phyloP scores from a whole-genome alignment of 2,797 vertebrate genomes.

The Cossypha dichroa region DNA sequence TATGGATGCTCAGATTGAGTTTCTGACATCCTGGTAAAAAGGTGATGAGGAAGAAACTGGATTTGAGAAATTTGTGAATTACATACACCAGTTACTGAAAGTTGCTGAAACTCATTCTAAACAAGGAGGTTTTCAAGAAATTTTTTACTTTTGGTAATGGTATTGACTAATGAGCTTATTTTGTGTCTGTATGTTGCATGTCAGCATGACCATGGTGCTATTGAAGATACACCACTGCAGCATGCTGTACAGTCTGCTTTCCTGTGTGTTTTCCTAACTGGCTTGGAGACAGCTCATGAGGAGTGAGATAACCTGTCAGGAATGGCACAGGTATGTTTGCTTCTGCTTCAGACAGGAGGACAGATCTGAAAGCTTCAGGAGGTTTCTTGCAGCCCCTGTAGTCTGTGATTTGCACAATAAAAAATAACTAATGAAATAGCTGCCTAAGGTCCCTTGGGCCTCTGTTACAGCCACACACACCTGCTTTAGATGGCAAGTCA shows the following conservation, averaged over 20 bases:
- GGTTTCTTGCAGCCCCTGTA: background rate
- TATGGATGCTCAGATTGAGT: background rate
- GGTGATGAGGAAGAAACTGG: background rate
- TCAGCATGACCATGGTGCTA: background rate
- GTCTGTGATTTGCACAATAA: background rate
- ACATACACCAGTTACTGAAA: background rate
- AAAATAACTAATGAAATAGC: background rate
- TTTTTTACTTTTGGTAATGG: background rate
- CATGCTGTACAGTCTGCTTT: background rate
- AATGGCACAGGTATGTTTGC: background rate
- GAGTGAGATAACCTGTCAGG: background rate
- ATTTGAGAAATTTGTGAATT: background rate
- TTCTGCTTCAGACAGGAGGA: background rate
- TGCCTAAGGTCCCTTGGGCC: background rate
- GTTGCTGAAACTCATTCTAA: background rate
- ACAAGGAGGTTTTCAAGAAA: background rate
- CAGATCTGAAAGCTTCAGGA: background rate
- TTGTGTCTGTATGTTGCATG: background rate
- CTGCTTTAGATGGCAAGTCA: background rate
- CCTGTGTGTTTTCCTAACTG: background rate
- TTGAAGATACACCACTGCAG: background rate
- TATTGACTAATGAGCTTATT: background rate
- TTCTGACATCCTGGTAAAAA: background rate
- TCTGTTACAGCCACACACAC: background rate
- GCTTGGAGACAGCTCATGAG: background rate